A percentile compares a stretch with the other conserved stretches of the same genome.
These are phyloP conservation scores for Stichodactyla mertensii DNA, from an alignment of 64 coral and sea anemone species.

Conservation along the genomic window DNA sequence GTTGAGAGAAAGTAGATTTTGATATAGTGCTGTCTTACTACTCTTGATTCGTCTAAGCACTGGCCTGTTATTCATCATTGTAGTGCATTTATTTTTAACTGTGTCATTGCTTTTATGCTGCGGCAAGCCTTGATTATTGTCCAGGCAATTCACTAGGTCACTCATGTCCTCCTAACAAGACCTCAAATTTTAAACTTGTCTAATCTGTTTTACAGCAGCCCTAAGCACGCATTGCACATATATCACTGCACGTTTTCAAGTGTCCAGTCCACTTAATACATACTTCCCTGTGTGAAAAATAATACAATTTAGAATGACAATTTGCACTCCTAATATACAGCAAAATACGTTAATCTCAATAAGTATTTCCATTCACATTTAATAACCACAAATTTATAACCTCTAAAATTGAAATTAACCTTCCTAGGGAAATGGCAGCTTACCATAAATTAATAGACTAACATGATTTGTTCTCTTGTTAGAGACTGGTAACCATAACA, in stretches of 20 bases:
- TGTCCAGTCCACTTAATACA: not conserved
- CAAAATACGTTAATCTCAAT: not conserved
- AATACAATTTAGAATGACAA: not conserved
- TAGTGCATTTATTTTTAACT: not conserved
- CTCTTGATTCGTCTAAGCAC: not conserved
- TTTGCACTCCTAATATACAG: not conserved
- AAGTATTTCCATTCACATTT: not conserved
- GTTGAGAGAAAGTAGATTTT: slow-evolving; percentile 3
- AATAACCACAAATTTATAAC: not conserved
- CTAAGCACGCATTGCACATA: not conserved
- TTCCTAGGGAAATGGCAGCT: not conserved
- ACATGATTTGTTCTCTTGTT: slow-evolving; percentile 15
- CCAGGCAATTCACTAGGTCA: not conserved
- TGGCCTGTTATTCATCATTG: not conserved
- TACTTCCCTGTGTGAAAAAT: not conserved
- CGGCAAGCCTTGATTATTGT: not conserved
- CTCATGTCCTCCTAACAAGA: not conserved
- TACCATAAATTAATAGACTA: slow-evolving; percentile 19
- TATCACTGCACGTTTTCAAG: not conserved
- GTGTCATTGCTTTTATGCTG: not conserved
- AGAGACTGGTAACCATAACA: slow-evolving; percentile 29
- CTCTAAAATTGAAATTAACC: not conserved
- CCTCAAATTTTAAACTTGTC: not conserved
- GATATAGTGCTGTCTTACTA: not conserved
- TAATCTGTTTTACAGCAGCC: not conserved